Conservation (phyloP, 1,140 invertebrate genomes). For the Hypsibius dujardini region DNA sequence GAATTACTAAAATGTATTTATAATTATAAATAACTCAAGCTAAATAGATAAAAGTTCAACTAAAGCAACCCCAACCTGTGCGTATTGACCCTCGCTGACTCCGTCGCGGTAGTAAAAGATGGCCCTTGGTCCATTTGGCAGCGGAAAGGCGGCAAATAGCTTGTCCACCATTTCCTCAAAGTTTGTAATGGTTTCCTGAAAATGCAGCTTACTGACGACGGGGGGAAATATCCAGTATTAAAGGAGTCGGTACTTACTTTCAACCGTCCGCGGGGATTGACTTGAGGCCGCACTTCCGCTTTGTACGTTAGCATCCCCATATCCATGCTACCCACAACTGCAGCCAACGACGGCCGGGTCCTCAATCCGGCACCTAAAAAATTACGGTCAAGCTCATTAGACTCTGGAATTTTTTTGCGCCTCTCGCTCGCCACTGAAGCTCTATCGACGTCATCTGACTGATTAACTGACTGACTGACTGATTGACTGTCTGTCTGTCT, state of each 20-base stretch:
- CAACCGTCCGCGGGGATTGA: not conserved
- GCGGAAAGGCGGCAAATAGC: constrained; percentile 40
- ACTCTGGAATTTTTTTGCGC: too few species aligned
- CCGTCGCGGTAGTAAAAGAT: constrained; percentile 67
- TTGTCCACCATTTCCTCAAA: constrained; percentile 48
- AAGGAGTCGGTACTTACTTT: not conserved
- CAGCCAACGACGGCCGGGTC: not conserved
- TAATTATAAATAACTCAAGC: not conserved
- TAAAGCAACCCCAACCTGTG: constrained; percentile 35
- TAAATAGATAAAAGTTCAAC: not conserved
- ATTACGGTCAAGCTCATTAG: too few species aligned
- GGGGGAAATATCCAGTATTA: constrained; percentile 1
- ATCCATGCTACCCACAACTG: constrained; percentile 10
- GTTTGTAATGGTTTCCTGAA: constrained; percentile 52
- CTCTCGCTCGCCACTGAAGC: too few species aligned
- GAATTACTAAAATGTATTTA: too few species aligned
- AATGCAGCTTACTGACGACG: too few species aligned
- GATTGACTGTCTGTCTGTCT: too few species aligned
- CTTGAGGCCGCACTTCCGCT: not conserved
- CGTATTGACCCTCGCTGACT: constrained; percentile 70
- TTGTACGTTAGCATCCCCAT: not conserved
- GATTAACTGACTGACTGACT: too few species aligned
- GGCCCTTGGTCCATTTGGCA: constrained; percentile 36
- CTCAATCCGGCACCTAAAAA: not conserved
- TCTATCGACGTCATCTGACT: too few species aligned